Evolutionary conservation across 2,888 invertebrate genomes (phyloP).

Genomic region (Neoitamus cyanurus): DNA sequence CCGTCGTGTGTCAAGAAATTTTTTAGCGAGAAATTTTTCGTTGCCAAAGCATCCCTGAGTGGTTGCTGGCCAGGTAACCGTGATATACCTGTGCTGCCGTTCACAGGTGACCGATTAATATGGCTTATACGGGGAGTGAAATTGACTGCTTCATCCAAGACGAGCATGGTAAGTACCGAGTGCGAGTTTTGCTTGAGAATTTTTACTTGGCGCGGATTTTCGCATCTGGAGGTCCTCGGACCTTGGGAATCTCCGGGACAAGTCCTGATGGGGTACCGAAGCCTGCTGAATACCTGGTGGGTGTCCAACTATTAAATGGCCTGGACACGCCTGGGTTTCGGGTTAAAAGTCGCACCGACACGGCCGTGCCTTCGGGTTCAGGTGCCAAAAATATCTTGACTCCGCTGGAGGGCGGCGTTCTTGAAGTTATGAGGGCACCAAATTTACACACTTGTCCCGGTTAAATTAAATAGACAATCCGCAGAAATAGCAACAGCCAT

Average conservation of each 20-base stretch:
- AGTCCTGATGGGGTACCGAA: background rate
- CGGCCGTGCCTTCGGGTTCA: background rate
- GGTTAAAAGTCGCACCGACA: background rate
- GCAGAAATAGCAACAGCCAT: background rate
- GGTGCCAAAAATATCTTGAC: slow-evolving; percentile 27
- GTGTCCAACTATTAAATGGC: background rate
- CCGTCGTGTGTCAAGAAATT: slow-evolving; percentile 48
- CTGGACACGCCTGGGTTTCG: background rate
- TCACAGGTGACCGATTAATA: slow-evolving; percentile 39
- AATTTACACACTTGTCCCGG: background rate
- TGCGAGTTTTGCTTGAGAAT: slow-evolving; percentile 1
- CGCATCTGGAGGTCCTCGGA: background rate
- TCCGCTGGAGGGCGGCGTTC: slow-evolving; percentile 35
- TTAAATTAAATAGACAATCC: background rate
- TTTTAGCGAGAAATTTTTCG: slow-evolving; percentile 48
- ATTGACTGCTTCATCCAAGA: slow-evolving; percentile 64
- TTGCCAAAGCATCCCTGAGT: slow-evolving; percentile 20
- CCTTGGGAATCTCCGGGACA: background rate
- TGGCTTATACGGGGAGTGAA: slow-evolving; percentile 61
- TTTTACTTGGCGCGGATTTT: slow-evolving; percentile 13
- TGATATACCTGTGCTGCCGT: background rate
- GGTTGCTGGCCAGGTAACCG: background rate
- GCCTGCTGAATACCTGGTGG: background rate
- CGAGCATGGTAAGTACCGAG: slow-evolving; percentile 62
- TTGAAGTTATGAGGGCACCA: background rate